Percentiles rank a stretch among this genome's conserved stretches.
Conservation (phyloP, 2,797 vertebrate species). For the Anguilla obscura region DNA sequence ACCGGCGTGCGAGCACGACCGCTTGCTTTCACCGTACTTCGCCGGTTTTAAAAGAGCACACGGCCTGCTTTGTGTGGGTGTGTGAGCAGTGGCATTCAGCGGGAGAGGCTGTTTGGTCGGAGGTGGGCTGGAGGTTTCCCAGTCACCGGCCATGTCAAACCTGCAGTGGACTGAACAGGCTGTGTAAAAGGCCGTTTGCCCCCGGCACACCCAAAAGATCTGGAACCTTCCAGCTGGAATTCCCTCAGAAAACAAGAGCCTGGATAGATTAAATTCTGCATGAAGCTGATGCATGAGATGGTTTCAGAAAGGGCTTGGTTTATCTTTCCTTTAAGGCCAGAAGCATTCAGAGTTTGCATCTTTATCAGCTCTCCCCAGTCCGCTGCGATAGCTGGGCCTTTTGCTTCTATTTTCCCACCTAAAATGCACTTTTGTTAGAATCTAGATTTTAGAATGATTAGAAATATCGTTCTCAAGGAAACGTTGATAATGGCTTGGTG, state of each 20-base stretch:
- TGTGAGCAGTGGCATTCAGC: neutral
- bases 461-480: constrained; percentile 6
- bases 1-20: neutral
- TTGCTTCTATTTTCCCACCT: constrained; percentile 17
- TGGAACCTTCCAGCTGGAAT: constrained; percentile 25
- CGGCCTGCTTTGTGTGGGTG: neutral
- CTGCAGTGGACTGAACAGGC: neutral
- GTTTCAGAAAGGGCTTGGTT: constrained; percentile 24
- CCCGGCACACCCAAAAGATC: neutral
- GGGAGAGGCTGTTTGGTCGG: neutral
- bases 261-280: constrained; percentile 18
- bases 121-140: neutral
- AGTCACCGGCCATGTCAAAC: neutral
- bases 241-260: constrained; percentile 16
- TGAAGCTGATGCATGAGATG: constrained; percentile 11
- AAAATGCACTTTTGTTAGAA: constrained; percentile 12
- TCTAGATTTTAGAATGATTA: constrained; percentile 27
- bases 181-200: constrained; percentile 6
- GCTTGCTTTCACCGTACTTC: neutral
- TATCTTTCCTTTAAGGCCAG: constrained; percentile 27
- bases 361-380: constrained; percentile 37
- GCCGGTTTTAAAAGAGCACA: neutral
- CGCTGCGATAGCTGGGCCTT: neutral
- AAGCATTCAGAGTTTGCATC: constrained; percentile 29
- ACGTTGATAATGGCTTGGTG: constrained; percentile 8